phyloP scores from a whole-genome alignment of 2,888 invertebrate species.

The Epistrophella euchroma region DNA sequence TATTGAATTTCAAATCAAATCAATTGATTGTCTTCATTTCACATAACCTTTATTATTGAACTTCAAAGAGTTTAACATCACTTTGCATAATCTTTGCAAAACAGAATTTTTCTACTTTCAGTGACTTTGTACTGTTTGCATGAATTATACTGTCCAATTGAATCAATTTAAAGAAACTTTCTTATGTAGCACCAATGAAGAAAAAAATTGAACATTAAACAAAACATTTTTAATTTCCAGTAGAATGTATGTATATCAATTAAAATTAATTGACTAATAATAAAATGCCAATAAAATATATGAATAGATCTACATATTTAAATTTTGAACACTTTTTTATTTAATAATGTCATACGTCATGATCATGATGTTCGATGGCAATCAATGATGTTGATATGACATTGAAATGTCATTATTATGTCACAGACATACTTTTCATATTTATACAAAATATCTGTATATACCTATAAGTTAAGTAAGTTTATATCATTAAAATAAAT shows the following conservation, averaged over 20 bases:
- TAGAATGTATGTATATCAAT: slow-evolving; percentile 20
- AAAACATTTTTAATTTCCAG: not conserved
- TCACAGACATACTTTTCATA: not conserved
- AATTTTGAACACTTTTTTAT: not conserved
- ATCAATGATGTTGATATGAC: not conserved
- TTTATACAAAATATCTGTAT: not conserved
- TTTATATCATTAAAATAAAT: too few species aligned
- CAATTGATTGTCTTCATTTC: slow-evolving; percentile 13
- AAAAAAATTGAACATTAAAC: not conserved
- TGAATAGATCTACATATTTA: not conserved
- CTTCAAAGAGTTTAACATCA: not conserved
- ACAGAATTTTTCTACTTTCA: not conserved
- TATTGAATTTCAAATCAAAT: slow-evolving; percentile 9
- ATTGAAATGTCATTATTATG: slow-evolving; percentile 26
- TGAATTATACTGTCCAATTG: slow-evolving; percentile 56
- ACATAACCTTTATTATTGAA: slow-evolving; percentile 23
- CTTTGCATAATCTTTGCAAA: slow-evolving; percentile 17
- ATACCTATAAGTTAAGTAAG: not conserved
- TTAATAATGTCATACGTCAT: not conserved
- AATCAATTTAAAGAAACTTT: slow-evolving; percentile 57
- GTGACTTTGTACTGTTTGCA: slow-evolving; percentile 16
- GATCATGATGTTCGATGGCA: not conserved
- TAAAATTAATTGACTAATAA: slow-evolving; percentile 34
- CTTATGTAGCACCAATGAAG: slow-evolving; percentile 43
- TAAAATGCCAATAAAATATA: slow-evolving; percentile 22